Percentiles rank a stretch among this genome's conserved stretches.
phyloP scores from a whole-genome alignment of 2,888 invertebrate species.

The Caenorhabditis sp. region DNA sequence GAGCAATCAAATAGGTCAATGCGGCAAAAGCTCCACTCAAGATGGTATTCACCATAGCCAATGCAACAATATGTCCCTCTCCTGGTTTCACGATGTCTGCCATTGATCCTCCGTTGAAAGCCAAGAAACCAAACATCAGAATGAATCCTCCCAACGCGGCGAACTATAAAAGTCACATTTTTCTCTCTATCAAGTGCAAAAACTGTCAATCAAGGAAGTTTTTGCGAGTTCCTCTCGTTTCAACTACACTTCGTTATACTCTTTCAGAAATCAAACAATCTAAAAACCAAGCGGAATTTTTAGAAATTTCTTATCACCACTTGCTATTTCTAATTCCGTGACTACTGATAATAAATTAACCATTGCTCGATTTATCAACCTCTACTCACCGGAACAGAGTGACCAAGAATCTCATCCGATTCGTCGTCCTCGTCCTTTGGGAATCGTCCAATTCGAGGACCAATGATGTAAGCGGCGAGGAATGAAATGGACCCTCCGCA shows the following conservation, averaged over 20 bases:
- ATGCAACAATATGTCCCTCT: constrained; percentile 84
- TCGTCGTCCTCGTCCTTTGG: constrained; percentile 77
- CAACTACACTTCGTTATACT: constrained; percentile 12
- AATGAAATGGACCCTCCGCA: constrained; percentile 81
- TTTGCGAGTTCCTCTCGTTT: not conserved
- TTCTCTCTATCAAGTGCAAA: not conserved
- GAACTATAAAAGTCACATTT: constrained; percentile 83
- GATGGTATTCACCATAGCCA: constrained; percentile 85
- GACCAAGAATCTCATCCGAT: constrained; percentile 83
- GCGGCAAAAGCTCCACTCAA: constrained; percentile 85
- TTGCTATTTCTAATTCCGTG: not conserved
- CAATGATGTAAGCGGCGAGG: constrained; percentile 84
- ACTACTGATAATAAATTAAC: constrained; percentile 42
- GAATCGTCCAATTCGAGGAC: constrained; percentile 85
- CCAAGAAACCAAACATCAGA: constrained; percentile 86
- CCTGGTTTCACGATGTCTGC: constrained; percentile 84
- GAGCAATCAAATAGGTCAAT: constrained; percentile 84
- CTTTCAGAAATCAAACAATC: constrained; percentile 45
- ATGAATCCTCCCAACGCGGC: constrained; percentile 86
- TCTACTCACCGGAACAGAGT: constrained; percentile 84
- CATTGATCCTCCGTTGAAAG: constrained; percentile 86
- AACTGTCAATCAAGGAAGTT: constrained; percentile 21
- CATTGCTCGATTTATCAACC: constrained; percentile 34
- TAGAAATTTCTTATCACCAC: constrained; percentile 34
- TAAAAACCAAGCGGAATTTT: constrained; percentile 47